Evolutionary conservation across 2,888 invertebrate genomes (phyloP).

Genomic region (Eilema caniola): DNA sequence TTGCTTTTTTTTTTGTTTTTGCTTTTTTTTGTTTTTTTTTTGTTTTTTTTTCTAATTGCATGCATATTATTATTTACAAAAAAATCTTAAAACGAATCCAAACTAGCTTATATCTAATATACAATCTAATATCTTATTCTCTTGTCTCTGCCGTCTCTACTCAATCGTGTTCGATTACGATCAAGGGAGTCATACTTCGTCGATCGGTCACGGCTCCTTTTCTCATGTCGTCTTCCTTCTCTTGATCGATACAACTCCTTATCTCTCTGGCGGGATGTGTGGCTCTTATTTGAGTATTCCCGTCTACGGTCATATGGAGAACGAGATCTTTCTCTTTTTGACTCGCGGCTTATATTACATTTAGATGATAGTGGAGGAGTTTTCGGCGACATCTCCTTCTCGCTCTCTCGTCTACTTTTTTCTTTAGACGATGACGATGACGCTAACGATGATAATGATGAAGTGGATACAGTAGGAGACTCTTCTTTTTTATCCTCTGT

Average conservation of each 20-base stretch:
- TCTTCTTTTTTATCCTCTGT: conserved; percentile 78
- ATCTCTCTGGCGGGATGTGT: conserved; percentile 80
- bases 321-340: conserved; percentile 79
- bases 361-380: conserved; percentile 83
- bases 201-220: conserved; percentile 66
- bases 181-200: conserved; percentile 50
- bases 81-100: conserved; percentile 4
- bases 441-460: no score
- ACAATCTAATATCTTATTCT: conserved; percentile 73
- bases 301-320: conserved; percentile 83
- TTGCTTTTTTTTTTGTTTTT: no score
- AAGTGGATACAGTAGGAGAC: conserved; percentile 77
- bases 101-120: neutral
- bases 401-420: conserved; percentile 70
- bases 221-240: conserved; percentile 75
- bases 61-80: conserved; percentile 3
- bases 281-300: conserved; percentile 79
- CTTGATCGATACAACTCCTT: conserved; percentile 75
- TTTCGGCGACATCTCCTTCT: conserved; percentile 82
- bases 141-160: conserved; percentile 76
- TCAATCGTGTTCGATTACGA: conserved; percentile 75
- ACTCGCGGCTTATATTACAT: conserved; percentile 79
- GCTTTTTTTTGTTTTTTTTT: no score
- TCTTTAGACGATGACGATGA: conserved; percentile 67
- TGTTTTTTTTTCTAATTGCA: no score